A percentile compares a stretch with the other conserved stretches of the same genome.
These are phyloP conservation scores for Zaprionus davidi DNA, from an alignment of 1,140 invertebrate species.

Conservation along the genomic window DNA sequence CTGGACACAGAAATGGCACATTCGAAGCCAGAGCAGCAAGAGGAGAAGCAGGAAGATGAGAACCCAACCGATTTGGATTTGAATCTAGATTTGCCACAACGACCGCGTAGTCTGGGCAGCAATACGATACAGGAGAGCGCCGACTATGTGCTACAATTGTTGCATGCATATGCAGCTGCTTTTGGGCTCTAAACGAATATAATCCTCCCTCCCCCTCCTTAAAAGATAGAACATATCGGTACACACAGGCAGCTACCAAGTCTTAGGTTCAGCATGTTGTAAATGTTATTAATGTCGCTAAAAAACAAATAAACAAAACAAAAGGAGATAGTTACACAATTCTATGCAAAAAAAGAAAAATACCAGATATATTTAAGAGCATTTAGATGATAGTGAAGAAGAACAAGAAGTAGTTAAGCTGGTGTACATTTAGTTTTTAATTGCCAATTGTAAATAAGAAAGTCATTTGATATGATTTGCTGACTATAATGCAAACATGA, in stretches of 20 bases:
- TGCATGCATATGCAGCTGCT: constrained; percentile 71
- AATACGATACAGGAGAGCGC: constrained; percentile 70
- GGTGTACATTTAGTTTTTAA: constrained; percentile 43
- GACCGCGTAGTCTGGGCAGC: constrained; percentile 65
- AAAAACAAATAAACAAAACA: neutral
- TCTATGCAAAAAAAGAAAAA: neutral
- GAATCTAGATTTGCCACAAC: constrained; percentile 58
- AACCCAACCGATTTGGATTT: constrained; percentile 25
- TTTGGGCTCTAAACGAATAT: constrained; percentile 51
- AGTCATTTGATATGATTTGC: constrained; percentile 80
- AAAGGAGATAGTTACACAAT: constrained; percentile 4
- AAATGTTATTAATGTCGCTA: constrained; percentile 28
- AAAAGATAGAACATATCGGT: constrained; percentile 44
- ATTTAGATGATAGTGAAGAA: constrained; percentile 36
- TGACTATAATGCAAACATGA: constrained; percentile 47
- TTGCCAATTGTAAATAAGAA: constrained; percentile 62
- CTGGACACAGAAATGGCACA: neutral
- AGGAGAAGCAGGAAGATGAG: constrained; percentile 1
- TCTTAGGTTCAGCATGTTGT: constrained; percentile 19
- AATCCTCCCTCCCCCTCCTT: neutral
- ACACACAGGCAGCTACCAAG: constrained; percentile 27
- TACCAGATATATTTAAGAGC: constrained; percentile 3
- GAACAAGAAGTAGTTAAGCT: constrained; percentile 29
- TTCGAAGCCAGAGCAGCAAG: neutral
- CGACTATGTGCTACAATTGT: constrained; percentile 66